These are phyloP conservation scores for Baccha elongata DNA, from an alignment of 2,888 invertebrate species.

Conservation along the genomic window DNA sequence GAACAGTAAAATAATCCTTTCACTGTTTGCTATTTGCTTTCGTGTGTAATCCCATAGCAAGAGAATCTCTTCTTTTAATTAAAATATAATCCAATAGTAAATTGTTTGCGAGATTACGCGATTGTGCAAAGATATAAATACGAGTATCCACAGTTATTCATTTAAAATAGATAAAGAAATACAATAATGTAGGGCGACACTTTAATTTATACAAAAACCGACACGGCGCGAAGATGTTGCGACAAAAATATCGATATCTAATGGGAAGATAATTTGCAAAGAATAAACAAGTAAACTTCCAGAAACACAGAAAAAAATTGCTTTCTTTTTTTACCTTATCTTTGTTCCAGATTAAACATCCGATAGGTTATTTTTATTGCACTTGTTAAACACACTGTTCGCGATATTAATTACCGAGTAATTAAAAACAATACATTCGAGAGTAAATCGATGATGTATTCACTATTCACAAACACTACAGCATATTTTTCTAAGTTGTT, in stretches of 20 bases:
- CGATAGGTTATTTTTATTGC: slow-evolving; percentile 8
- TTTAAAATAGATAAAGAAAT: slow-evolving; percentile 8
- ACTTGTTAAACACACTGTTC: slow-evolving; percentile 35
- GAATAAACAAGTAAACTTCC: slow-evolving; percentile 33
- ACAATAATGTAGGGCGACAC: slow-evolving; percentile 6
- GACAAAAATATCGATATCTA: not conserved
- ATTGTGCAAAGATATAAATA: slow-evolving; percentile 10
- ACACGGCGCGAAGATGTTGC: slow-evolving; percentile 1
- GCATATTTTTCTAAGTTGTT: not conserved
- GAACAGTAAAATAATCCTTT: slow-evolving; percentile 45
- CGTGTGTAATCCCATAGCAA: slow-evolving; percentile 32
- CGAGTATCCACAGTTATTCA: no score
- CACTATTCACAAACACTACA: slow-evolving; percentile 38
- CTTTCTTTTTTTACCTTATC: slow-evolving; percentile 46
- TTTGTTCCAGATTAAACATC: slow-evolving; percentile 48
- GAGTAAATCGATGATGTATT: slow-evolving; percentile 38
- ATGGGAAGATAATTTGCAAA: not conserved
- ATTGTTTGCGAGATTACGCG: slow-evolving; percentile 22
- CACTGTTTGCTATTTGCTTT: slow-evolving; percentile 17
- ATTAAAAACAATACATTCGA: slow-evolving; percentile 55
- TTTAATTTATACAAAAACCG: not conserved
- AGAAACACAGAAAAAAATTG: slow-evolving; percentile 1
- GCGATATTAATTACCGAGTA: slow-evolving; percentile 60
- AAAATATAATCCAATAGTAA: slow-evolving; percentile 63
- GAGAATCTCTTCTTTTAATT: slow-evolving; percentile 53